Evolutionary conservation across 2,797 vertebrate genomes (phyloP), one percentile per base, ranked within the genome.

Genomic region (Onychomys leucogaster): DNA sequence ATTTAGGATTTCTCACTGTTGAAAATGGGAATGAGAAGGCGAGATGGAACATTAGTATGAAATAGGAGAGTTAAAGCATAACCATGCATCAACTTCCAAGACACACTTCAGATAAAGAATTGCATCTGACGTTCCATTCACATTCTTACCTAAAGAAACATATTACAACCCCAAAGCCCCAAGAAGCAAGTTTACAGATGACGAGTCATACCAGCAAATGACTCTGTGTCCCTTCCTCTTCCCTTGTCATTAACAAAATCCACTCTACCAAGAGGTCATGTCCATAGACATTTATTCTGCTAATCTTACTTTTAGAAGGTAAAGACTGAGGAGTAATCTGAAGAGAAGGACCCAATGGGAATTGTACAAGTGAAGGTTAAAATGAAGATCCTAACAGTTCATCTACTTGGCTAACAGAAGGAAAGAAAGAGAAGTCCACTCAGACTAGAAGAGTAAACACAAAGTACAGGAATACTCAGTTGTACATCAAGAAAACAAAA

Each of bases 391-490:
- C 97, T 97, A 94, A 46, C 90, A 86, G 88, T 84, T 96, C 34
- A 97, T 94, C 75, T 96, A 97, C 17, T 92, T 97, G 71, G 96
- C 97, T 95, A 96, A 96, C 59, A 96, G 82, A 80, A 98, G 87
- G 87, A 92, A 96, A 98, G 92, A 98, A 97, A 95, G 96, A 87
- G 89, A 96, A 93, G 94, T 94, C 97, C 98, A 98, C 94, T 98
- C 92, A 96, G 59, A 98, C 97, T 98, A 97, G 97, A 98, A 97
- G 77, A 83, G 86, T 98, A 97, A 98, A 98, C 97, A 96, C 94
- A 98, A 98, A 98, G 98, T 98, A 98, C 97, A 98, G 98, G 98
- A 98, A 98, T 98, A 90, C 49, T 88, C 97, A 43, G 81, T 83
- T 97, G 88, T 97, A 95, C 94, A 96, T 83, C 80, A 93, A 93